These are phyloP conservation scores for Enteromius thamalakanensis DNA, from an alignment of 2,797 vertebrate species.

Conservation along the genomic window DNA sequence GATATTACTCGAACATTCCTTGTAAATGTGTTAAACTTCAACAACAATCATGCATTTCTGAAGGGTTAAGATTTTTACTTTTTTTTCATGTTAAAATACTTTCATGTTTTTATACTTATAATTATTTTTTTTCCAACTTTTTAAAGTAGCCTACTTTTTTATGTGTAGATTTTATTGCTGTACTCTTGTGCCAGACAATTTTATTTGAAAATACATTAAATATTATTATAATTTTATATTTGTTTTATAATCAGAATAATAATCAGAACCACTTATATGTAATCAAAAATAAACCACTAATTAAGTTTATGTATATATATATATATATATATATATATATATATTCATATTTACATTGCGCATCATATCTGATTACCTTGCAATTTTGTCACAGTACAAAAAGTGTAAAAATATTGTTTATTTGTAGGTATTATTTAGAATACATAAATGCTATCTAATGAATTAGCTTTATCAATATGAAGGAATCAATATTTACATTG, in stretches of 20 bases:
- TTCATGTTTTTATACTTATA: no score
- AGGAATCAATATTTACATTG: not conserved
- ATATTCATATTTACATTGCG: not conserved
- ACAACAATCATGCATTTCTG: not conserved
- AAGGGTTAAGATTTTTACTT: not conserved
- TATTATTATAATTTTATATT: not conserved
- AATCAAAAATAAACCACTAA: not conserved
- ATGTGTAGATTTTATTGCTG: not conserved
- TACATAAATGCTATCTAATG: not conserved
- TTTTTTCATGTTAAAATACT: not conserved
- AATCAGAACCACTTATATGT: not conserved
- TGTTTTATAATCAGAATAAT: not conserved
- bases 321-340: no score
- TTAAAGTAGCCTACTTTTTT: not conserved
- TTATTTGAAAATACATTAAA: not conserved
- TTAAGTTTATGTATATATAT: not conserved
- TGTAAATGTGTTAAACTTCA: slow-evolving; percentile 36
- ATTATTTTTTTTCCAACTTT: not conserved
- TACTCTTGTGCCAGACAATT: not conserved
- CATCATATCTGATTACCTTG: not conserved
- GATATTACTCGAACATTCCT: slow-evolving; percentile 7
- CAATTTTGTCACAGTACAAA: not conserved
- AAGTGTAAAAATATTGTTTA: not conserved
- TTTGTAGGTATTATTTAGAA: not conserved
- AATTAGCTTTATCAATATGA: not conserved